Conservation (phyloP, 2,797 vertebrate genomes). For the Ctenopoma multispine region DNA sequence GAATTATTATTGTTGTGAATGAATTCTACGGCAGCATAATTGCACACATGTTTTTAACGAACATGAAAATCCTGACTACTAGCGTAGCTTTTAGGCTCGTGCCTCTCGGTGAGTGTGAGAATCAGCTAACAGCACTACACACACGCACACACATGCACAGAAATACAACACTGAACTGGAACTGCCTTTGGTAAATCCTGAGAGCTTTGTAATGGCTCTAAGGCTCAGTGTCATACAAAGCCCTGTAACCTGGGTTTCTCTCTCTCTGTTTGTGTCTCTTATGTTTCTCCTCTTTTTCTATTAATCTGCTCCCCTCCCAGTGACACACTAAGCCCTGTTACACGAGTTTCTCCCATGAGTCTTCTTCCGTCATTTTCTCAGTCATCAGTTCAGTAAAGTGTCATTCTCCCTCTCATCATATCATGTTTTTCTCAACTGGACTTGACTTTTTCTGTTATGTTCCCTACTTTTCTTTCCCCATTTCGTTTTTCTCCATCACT, state of each 20-base stretch:
- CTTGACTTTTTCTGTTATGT: background rate
- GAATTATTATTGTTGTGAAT: background rate
- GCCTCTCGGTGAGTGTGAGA: conserved; percentile 39
- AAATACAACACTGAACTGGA: conserved; percentile 36
- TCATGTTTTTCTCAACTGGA: background rate
- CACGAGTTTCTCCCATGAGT: background rate
- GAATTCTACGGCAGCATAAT: conserved; percentile 16
- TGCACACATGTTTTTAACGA: conserved; percentile 1
- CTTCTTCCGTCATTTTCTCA: conserved; percentile 24
- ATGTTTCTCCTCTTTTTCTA: conserved; percentile 7
- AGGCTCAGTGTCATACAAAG: conserved; percentile 73
- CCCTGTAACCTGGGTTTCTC: conserved; percentile 53
- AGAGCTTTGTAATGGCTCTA: conserved; percentile 73
- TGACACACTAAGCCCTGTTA: conserved; percentile 19
- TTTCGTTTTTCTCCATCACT: too few species aligned
- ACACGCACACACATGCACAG: conserved; percentile 13
- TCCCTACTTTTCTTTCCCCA: too few species aligned
- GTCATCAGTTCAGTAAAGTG: conserved; percentile 9
- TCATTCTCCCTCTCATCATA: conserved; percentile 8
- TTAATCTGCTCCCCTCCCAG: conserved; percentile 39
- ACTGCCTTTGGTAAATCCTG: conserved; percentile 69
- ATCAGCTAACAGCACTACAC: conserved; percentile 12
- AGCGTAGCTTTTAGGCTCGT: conserved; percentile 29
- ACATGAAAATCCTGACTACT: conserved; percentile 25
- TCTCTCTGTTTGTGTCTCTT: conserved; percentile 41